Evolutionary conservation across 2,888 invertebrate genomes (phyloP), one percentile per base, ranked within the genome.

Genomic region (Limnephilus marmoratus): DNA sequence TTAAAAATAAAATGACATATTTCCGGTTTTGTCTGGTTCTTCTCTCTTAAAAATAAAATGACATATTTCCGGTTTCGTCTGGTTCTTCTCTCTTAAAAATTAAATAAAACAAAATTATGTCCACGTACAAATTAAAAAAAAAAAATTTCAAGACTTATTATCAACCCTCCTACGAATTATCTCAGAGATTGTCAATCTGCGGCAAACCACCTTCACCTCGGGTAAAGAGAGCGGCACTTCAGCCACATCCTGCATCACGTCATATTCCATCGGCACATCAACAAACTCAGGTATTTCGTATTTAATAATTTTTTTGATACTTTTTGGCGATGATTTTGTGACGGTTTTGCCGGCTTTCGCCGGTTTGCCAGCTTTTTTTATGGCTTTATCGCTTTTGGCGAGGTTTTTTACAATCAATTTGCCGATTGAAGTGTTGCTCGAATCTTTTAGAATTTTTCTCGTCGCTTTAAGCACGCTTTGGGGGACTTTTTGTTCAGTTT

Each of bases 101-200:
- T 9, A 68, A 24, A n/a, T 68, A 18, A 68, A 68, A 68, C 18
- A 5, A 18, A 24, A n/a, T 68, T 9, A 68, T 68, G 18, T 24
- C 49, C 13, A 49, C 15, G 2, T 49, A 15, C 12, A 45, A 45
- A 49, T 49, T 49, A 49, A 37, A 49, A 49, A 49, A 0, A 49
- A 3, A 49, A 49, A 49, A 49, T 18, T 68, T 82, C 13, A 68
- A 24, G 4, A 7, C 5, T 24, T 5, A 18, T 5, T 68, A 37
- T 88, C 37, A 34, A 88, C 24, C 11, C 88, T 29, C 12, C 88
- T 24, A 24, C 45, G 88, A 12, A 89, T 68, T 24, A 89, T 81
- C 41, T 89, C 88, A 29, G 88, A 89, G 13, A 89, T 89, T 24
- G 88, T 34, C 88, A 89, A 81, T 37, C 81, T 34, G 12, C 80